A percentile compares a stretch with the other conserved stretches of the same genome.
Evolutionary conservation across 2,888 invertebrate genomes (phyloP).

Genomic region (Invenusta paracnida): DNA sequence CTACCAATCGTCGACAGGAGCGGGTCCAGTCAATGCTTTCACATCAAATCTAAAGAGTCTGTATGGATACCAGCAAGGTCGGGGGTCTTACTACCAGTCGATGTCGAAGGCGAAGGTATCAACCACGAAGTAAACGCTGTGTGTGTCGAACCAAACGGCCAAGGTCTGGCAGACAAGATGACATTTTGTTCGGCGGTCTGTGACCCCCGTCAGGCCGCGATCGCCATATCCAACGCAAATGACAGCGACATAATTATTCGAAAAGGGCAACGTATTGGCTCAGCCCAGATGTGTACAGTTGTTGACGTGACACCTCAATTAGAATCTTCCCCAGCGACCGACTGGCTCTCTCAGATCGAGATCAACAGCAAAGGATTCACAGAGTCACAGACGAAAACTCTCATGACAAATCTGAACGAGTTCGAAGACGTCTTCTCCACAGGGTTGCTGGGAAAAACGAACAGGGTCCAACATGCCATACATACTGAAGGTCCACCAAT

Average conservation of each 20-base stretch:
- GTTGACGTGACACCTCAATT: background rate
- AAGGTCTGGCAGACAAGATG: background rate
- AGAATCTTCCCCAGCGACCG: background rate
- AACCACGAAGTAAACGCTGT: background rate
- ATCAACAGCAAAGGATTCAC: background rate
- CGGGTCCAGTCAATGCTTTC: background rate
- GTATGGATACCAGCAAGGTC: background rate
- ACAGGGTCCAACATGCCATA: too few relatives aligned
- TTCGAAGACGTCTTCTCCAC: background rate
- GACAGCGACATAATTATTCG: background rate
- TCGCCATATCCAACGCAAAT: background rate
- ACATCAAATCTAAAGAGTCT: background rate
- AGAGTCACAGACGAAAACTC: background rate
- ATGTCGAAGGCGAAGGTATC: too few relatives aligned
- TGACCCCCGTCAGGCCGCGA: background rate
- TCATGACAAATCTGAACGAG: background rate
- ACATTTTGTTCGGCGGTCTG: background rate
- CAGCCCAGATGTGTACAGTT: background rate
- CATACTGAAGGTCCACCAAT: too few relatives aligned
- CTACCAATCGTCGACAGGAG: background rate
- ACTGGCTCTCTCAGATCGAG: background rate
- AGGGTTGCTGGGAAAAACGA: background rate
- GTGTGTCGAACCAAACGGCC: background rate
- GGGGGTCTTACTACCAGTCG: background rate
- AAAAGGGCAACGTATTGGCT: background rate